phyloP scores from a whole-genome alignment of 1,140 invertebrate species.

The Brachionus manjavacas region DNA sequence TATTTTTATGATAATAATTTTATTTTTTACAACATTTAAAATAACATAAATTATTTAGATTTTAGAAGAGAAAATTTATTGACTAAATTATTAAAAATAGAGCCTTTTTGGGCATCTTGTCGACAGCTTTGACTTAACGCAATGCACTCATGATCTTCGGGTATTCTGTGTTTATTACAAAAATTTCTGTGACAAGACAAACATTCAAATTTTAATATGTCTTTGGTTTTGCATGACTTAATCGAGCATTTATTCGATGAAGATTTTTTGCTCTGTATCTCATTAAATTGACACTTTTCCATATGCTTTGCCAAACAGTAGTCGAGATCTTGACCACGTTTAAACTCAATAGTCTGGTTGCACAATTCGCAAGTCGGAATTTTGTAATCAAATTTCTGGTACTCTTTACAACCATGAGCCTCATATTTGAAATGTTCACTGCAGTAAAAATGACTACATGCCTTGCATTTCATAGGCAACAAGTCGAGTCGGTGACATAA shows the following conservation, averaged over 20 bases:
- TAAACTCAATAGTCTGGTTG: constrained; percentile 27
- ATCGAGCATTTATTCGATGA: neutral
- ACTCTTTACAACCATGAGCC: constrained; percentile 21
- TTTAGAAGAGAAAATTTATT: constrained; percentile 24
- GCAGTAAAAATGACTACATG: constrained; percentile 23
- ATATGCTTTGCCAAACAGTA: constrained; percentile 23
- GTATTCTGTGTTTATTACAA: constrained; percentile 39
- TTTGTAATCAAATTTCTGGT: constrained; percentile 24
- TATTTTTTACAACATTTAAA: neutral
- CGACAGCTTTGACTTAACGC: neutral
- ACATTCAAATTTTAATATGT: constrained; percentile 18
- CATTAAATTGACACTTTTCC: constrained; percentile 29
- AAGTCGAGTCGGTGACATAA: constrained; percentile 23
- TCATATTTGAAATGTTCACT: constrained; percentile 38
- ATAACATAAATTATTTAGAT: constrained; percentile 16
- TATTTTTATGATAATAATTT: neutral
- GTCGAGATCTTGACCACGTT: constrained; percentile 29
- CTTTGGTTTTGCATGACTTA: neutral
- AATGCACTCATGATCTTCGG: constrained; percentile 11
- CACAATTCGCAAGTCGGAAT: constrained; percentile 35
- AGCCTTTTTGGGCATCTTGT: neutral
- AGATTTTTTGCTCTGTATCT: neutral
- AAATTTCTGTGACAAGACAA: constrained; percentile 3
- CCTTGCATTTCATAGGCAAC: constrained; percentile 37
- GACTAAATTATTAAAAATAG: constrained; percentile 3